Evolutionary conservation across 2,113 vertebrate genomes (phyloP).

Genomic region (Onychorhynchus coronatus): DNA sequence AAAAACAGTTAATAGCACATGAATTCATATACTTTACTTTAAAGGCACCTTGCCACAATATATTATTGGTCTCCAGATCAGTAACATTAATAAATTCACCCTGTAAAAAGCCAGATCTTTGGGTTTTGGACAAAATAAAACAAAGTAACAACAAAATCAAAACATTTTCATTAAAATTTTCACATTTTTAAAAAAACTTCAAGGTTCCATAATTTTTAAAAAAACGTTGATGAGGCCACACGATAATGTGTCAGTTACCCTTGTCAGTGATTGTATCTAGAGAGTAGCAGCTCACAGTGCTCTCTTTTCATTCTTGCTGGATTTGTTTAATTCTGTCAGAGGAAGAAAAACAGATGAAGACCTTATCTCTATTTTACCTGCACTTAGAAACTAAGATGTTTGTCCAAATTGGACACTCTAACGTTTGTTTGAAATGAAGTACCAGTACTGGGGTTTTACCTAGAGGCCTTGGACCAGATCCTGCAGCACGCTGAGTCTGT

Average conservation of each 20-base stretch:
- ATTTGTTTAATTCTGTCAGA: not conserved
- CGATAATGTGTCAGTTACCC: not conserved
- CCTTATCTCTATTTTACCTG: not conserved
- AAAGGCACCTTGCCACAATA: not conserved
- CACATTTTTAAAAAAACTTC: not conserved
- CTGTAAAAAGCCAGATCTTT: not conserved
- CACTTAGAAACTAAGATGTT: not conserved
- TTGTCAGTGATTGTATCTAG: not conserved
- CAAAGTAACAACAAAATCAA: not conserved
- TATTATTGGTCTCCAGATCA: not conserved
- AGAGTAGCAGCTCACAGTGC: not conserved
- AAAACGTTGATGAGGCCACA: not conserved
- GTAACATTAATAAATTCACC: not conserved
- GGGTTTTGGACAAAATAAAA: not conserved
- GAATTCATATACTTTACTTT: not conserved
- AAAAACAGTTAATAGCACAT: not conserved
- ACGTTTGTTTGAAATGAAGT: not conserved
- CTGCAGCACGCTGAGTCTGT: not conserved
- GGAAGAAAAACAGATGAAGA: not conserved
- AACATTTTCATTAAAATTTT: not conserved
- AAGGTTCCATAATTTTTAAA: not conserved
- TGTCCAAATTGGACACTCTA: not conserved
- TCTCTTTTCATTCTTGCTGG: not conserved
- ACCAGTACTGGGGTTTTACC: accelerated
- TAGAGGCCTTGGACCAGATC: not conserved